phyloP scores from a whole-genome alignment of 2,888 invertebrate species.

The Neria commutata region DNA sequence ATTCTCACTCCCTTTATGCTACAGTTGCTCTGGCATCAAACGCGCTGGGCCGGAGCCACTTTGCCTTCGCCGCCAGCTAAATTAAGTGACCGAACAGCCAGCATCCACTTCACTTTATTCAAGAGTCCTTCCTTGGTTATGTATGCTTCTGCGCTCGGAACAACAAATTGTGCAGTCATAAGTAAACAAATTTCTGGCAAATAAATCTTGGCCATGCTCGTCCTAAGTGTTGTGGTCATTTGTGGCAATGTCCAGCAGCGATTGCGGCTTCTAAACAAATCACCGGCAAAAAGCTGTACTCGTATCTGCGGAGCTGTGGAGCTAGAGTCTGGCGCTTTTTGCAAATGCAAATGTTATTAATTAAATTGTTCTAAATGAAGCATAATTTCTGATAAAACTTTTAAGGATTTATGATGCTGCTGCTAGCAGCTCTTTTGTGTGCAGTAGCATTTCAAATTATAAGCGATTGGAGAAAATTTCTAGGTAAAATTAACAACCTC shows the following conservation, averaged over 20 bases:
- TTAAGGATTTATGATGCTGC: neutral
- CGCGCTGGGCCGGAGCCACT: neutral
- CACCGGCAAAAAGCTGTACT: neutral
- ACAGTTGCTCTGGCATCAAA: neutral
- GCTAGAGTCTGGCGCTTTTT: neutral
- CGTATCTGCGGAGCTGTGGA: neutral
- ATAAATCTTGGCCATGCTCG: constrained; percentile 51
- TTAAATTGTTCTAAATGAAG: neutral
- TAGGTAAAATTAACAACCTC: too few species aligned
- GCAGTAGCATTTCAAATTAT: too few species aligned
- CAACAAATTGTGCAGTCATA: neutral
- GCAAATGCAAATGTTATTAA: neutral
- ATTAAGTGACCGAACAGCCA: neutral
- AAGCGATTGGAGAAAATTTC: too few species aligned
- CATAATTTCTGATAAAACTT: neutral
- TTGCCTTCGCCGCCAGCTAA: neutral
- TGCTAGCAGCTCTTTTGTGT: neutral
- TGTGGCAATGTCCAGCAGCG: constrained; percentile 44
- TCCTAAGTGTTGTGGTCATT: constrained; percentile 54
- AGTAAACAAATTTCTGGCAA: constrained; percentile 22
- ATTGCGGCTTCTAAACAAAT: too few species aligned
- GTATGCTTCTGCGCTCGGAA: neutral
- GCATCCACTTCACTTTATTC: neutral
- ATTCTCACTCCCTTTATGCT: too few species aligned
- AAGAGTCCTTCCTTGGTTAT: neutral